Percentiles rank a stretch among this genome's conserved stretches.
These are phyloP conservation scores for Trachythela sp. DNA, from an alignment of 64 coral and sea anemone species.

Conservation along the genomic window DNA sequence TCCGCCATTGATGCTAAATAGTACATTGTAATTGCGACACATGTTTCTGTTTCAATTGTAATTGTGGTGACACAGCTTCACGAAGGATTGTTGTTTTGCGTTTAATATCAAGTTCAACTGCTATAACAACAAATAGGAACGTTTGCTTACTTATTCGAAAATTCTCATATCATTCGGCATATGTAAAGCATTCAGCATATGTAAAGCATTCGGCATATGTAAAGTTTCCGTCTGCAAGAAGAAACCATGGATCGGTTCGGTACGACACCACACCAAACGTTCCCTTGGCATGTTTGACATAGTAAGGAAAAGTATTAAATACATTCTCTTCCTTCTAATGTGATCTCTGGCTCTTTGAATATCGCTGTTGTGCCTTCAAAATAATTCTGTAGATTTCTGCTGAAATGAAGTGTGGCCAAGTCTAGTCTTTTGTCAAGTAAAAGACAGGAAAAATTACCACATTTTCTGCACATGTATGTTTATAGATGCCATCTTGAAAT, in stretches of 20 bases:
- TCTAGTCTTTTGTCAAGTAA: neutral
- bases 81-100: neutral
- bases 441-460: neutral
- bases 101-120: neutral
- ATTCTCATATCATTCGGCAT: neutral
- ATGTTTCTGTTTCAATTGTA: no score
- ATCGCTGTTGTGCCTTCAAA: neutral
- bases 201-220: neutral
- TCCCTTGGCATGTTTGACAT: neutral
- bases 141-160: neutral
- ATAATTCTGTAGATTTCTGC: neutral
- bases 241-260: neutral
- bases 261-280: neutral
- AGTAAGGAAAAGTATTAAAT: neutral
- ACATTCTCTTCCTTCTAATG: neutral
- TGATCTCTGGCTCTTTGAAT: neutral
- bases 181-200: no score
- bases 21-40: neutral
- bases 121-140: neutral
- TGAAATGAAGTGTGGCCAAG: neutral
- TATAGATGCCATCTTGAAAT: neutral
- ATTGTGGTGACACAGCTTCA: neutral
- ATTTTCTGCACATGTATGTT: neutral
- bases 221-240: neutral
- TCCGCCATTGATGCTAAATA: neutral